Base-by-base conservation (phyloP, 2,113 vertebrate genomes). In the Aegotheles bennettii region DNA sequence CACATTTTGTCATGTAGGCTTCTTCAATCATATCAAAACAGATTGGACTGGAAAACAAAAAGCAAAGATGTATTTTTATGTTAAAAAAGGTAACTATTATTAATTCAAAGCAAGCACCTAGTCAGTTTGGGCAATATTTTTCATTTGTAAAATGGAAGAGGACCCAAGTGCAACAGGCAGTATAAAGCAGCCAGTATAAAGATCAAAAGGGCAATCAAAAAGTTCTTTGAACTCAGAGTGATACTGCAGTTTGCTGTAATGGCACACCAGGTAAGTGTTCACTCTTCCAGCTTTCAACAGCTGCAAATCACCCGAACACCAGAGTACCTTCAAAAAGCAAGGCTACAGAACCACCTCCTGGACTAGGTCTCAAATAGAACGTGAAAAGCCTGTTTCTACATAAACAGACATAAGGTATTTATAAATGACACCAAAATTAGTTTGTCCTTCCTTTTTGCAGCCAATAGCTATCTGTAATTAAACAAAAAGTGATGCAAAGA, bases 21-120 rank as follows among this genome's bases (percentile, higher is more conserved):
- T 99, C 99, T 85, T 99, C 99, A 63, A 99, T 99, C 99, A 99
- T 99, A 96, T 99, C 99, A 96, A 99, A 99, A 97, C 99, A 99
- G 97, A 99, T 99, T 45, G 99, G 99, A 95, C 99, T 99, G 97
- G 64, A 98, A 98, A 98, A 95, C 50, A 74, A 61, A 18, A 68
- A 92, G 29, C 43, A 56, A 85, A 16, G 4, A 45, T 5, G 5
- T 31, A 7, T 68, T 80, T 56, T 77, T n/a, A 24, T 23, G 4
- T 57, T 43, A 35, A 76, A 68, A 60, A 86, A 40, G 51, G 33
- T 92, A 89, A 85, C 15, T 7, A 35, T 56, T 50, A 88, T n/a
- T 78, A 40, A 85, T 91, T 90, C 63, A 84, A 83, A 64, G 82
- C 11, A 90, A 28, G 19, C 69, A 78, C 35, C 24, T 51, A 42